phyloP scores from a whole-genome alignment of 1,140 invertebrate genomes.

The Drosophila busckii region DNA sequence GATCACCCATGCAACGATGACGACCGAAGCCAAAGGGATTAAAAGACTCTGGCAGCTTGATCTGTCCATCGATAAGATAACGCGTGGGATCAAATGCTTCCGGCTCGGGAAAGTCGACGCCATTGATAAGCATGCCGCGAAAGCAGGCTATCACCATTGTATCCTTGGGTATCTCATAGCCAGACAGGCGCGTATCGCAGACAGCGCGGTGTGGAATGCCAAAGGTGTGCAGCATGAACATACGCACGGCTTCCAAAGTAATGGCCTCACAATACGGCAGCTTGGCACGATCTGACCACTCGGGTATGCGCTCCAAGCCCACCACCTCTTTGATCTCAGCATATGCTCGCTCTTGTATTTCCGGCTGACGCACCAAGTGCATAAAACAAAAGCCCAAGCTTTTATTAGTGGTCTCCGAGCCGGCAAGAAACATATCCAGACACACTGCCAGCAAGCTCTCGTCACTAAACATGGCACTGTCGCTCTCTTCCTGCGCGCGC shows the following conservation, averaged over 20 bases:
- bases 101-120: slow-evolving; percentile 85
- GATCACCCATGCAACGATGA: slow-evolving; percentile 91
- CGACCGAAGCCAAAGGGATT: slow-evolving; percentile 90
- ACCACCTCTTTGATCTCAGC: slow-evolving; percentile 89
- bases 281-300: slow-evolving; percentile 83
- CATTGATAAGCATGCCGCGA: slow-evolving; percentile 86
- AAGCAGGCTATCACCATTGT: slow-evolving; percentile 92
- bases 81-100: slow-evolving; percentile 85
- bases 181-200: slow-evolving; percentile 84
- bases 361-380: slow-evolving; percentile 87
- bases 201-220: slow-evolving; percentile 88
- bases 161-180: slow-evolving; percentile 89
- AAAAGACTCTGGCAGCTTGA: slow-evolving; percentile 84
- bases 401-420: slow-evolving; percentile 90
- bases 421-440: slow-evolving; percentile 90
- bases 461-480: slow-evolving; percentile 80
- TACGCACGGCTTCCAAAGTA: slow-evolving; percentile 86
- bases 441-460: slow-evolving; percentile 87
- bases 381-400: slow-evolving; percentile 88
- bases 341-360: slow-evolving; percentile 88
- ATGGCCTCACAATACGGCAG: slow-evolving; percentile 89
- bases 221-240: slow-evolving; percentile 89
- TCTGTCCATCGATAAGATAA: slow-evolving; percentile 85
- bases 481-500: slow-evolving; percentile 82
- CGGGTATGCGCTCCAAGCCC: slow-evolving; percentile 84